phyloP scores from a whole-genome alignment of 2,797 vertebrate species.

The Leuciscus waleckii region DNA sequence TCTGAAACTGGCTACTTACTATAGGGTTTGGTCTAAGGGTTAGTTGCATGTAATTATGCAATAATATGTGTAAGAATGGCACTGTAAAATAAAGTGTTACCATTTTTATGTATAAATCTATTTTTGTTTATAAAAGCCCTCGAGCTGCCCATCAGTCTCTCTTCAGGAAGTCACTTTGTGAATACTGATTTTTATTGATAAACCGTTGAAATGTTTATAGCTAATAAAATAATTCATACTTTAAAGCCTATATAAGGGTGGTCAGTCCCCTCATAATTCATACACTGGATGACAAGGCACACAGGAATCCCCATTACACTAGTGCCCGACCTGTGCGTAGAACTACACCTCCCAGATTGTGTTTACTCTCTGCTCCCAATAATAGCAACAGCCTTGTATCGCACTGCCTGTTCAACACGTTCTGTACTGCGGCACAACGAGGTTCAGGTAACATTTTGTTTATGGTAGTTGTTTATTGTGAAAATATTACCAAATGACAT shows the following conservation, averaged over 20 bases:
- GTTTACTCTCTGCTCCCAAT: not conserved
- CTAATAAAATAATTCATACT: not conserved
- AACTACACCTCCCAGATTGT: conserved; percentile 55
- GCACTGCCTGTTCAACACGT: not conserved
- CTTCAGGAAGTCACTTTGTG: not conserved
- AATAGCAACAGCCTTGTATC: not conserved
- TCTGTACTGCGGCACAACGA: not conserved
- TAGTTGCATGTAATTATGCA: not conserved
- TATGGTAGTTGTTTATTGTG: conserved; percentile 28
- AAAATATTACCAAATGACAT: not conserved
- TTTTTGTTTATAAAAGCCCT: not conserved
- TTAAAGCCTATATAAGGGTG: not conserved
- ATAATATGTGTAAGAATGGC: not conserved
- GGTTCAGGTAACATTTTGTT: conserved; percentile 55
- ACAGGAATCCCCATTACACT: not conserved
- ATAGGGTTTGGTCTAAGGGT: not conserved
- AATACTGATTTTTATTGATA: not conserved
- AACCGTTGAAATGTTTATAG: not conserved
- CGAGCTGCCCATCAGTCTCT: not conserved
- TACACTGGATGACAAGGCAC: not conserved
- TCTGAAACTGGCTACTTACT: not conserved
- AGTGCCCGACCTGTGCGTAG: not conserved
- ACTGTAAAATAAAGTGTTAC: not conserved
- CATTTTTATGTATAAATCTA: not conserved
- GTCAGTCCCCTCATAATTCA: not conserved